These are phyloP conservation scores for Gonioctena quinquepunctata DNA, from an alignment of 1,140 invertebrate genomes.

Conservation along the genomic window DNA sequence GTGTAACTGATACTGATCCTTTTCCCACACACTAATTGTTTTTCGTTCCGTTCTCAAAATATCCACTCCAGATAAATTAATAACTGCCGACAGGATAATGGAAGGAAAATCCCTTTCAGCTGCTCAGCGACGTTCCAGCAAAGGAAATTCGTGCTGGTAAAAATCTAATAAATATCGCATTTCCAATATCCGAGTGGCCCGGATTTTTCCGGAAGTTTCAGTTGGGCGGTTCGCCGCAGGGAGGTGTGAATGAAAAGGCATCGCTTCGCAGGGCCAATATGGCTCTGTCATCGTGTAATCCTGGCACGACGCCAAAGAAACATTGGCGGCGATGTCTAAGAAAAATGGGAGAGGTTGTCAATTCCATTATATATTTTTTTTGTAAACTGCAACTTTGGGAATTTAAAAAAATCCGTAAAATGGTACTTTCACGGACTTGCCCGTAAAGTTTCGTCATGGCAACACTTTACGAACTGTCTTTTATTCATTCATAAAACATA, in stretches of 20 bases:
- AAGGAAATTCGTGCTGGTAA: conserved; percentile 45
- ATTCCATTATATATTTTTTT: too few relatives aligned
- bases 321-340: conserved; percentile 2
- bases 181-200: conserved; percentile 45
- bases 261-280: conserved; percentile 24
- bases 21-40: too few relatives aligned
- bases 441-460: too few relatives aligned
- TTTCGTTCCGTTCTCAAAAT: background rate
- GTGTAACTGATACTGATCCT: too few relatives aligned
- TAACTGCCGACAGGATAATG: conserved; percentile 9
- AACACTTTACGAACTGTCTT: too few relatives aligned
- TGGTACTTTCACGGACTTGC: too few relatives aligned
- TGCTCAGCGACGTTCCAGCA: background rate
- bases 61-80: conserved; percentile 14
- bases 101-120: background rate
- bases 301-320: conserved; percentile 1
- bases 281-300: conserved; percentile 31
- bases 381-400: too few relatives aligned
- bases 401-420: too few relatives aligned
- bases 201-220: conserved; percentile 40
- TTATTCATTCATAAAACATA: too few relatives aligned
- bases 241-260: conserved; percentile 26
- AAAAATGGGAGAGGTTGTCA: too few relatives aligned
- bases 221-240: conserved; percentile 25
- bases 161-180: conserved; percentile 49